These are phyloP conservation scores for Ctena decussata DNA, from an alignment of 2,888 invertebrate genomes.

Conservation along the genomic window DNA sequence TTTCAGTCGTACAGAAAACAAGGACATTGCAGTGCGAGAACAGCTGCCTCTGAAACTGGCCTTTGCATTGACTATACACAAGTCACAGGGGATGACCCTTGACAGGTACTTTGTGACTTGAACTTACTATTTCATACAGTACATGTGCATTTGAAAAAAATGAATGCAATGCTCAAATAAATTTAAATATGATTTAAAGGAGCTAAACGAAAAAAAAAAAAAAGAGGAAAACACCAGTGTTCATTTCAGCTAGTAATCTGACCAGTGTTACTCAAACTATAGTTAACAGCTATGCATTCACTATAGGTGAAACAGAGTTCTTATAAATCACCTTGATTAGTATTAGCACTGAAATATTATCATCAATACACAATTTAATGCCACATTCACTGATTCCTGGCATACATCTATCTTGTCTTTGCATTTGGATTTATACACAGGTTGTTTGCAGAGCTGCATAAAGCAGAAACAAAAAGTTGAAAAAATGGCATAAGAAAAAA, in stretches of 20 bases:
- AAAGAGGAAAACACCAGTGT: background rate
- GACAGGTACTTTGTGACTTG: constrained; percentile 33
- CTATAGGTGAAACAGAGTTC: background rate
- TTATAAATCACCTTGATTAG: background rate
- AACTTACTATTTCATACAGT: background rate
- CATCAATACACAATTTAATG: too few relatives aligned
- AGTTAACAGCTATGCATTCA: background rate
- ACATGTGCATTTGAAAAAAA: background rate
- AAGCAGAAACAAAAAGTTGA: too few relatives aligned
- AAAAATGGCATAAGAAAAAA: too few relatives aligned
- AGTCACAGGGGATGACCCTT: constrained; percentile 51
- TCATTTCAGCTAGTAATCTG: background rate
- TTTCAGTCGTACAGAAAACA: constrained; percentile 34
- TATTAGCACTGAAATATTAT: background rate
- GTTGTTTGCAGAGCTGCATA: too few relatives aligned
- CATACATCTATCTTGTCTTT: too few relatives aligned
- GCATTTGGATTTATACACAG: too few relatives aligned
- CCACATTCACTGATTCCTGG: too few relatives aligned
- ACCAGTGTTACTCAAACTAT: background rate
- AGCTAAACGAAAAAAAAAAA: background rate
- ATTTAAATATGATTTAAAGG: background rate
- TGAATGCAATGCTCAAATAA: background rate
- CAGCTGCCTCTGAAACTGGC: constrained; percentile 38
- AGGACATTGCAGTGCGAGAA: constrained; percentile 22
- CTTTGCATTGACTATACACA: constrained; percentile 42